phyloP scores from a whole-genome alignment of 1,140 invertebrate species.

The Pomacea maculata region DNA sequence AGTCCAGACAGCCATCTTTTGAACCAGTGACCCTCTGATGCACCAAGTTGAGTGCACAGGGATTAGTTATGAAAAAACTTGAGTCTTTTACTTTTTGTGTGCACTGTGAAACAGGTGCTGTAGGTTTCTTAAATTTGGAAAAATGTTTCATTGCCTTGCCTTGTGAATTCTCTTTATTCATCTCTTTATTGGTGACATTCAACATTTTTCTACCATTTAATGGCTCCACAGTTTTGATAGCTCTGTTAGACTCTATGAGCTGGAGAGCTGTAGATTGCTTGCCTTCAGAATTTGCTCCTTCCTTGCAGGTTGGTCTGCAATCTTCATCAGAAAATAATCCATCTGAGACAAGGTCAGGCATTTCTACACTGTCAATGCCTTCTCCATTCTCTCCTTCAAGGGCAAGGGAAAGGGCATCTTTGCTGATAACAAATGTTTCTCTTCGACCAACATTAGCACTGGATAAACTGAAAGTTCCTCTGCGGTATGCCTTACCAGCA shows the following conservation, averaged over 20 bases:
- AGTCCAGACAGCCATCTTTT: not conserved
- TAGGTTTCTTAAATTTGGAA: no score
- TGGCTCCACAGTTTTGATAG: no score
- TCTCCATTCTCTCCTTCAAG: not conserved
- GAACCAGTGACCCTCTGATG: not conserved
- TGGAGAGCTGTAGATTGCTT: no score
- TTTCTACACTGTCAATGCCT: slow-evolving; percentile 13
- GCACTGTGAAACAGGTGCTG: no score
- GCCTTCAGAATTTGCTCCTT: no score
- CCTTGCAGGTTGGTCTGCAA: not conserved
- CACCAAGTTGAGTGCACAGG: slow-evolving; percentile 4
- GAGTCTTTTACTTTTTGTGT: not conserved
- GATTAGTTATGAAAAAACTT: slow-evolving; percentile 12
- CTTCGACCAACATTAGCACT: slow-evolving; percentile 2
- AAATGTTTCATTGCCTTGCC: no score
- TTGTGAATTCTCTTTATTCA: no score
- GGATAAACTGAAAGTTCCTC: no score
- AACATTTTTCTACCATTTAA: no score
- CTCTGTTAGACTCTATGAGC: no score
- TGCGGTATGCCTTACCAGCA: no score
- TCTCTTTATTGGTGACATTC: no score
- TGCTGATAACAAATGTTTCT: slow-evolving; percentile 29
- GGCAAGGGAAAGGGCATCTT: not conserved
- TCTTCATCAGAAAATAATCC: not conserved
- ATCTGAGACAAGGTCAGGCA: slow-evolving; percentile 9